Base-by-base conservation (phyloP, 2,888 invertebrate species). In the Ariolimax columbianus region DNA sequence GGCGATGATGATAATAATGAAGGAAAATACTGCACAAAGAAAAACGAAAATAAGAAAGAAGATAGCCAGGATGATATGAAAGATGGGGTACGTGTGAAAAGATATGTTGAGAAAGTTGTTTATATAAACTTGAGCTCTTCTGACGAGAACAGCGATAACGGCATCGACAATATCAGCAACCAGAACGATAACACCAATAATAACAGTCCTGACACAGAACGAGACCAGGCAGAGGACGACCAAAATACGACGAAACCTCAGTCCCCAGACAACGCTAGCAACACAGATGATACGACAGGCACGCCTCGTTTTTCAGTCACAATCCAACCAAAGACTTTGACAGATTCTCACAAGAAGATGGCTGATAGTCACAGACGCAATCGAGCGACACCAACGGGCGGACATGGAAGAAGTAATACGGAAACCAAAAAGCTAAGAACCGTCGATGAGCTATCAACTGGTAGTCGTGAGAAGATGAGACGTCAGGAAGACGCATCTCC, bases 71-170 rank as follows among this genome's bases (percentile, higher is more conserved):
- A 72, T 55, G 55, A 72, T 51, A 38, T 4, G 9, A n/a, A 72
- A 0, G 38, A 36, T 70, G 55, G 33, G 2, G 36, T 30, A 1
- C 30, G 23, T 19, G 33, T n/a, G 7, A 63, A n/a, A n/a, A n/a
- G n/a, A 26, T 9, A n/a, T 23, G 26, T 7, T 72, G 38, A 66
- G 7, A 55, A n/a, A 17, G 38, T 19, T n/a, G 19, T 55, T 3
- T 17, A n/a, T n/a, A 33, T 30, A 43, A 30, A 23, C 2, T 1
- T 59, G 43, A 0, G 40, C 26, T 6, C n/a, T 3, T 7, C 38
- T 6, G 17, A 78, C 36, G n/a, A 78, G n/a, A 36, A 84, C n/a
- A 72, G 68, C 40, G 33, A 72, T 23, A 55, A 84, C 59, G 72
- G 79, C 79, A 33, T n/a, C 47, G 63, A 19, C n/a, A 30, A 19